A percentile compares a stretch with the other conserved stretches of the same genome.
Conservation (phyloP, 2,888 invertebrate genomes). For the Brassicogethes aeneus region DNA sequence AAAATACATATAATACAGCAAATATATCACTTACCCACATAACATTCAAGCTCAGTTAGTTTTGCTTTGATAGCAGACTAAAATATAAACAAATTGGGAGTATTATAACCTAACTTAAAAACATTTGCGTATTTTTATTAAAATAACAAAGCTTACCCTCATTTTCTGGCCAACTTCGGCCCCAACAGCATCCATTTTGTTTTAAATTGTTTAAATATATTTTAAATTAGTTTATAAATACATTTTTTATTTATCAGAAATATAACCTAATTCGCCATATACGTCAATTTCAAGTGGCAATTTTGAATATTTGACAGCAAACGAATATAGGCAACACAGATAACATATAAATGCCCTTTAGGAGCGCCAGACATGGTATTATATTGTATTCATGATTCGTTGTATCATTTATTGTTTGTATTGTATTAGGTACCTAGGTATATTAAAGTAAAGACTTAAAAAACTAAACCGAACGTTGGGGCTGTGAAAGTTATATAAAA, state of each 20-base stretch:
- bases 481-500: no score
- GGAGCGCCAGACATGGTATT: no score
- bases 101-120: slow-evolving; percentile 8
- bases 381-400: no score
- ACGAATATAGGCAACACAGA: not conserved
- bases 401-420: no score
- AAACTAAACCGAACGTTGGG: no score
- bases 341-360: no score
- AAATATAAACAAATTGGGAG: slow-evolving; percentile 29
- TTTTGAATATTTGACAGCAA: not conserved
- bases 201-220: not conserved
- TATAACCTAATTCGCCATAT: not conserved
- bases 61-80: slow-evolving; percentile 96
- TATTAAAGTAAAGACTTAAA: no score
- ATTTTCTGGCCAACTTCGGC: slow-evolving; percentile 83
- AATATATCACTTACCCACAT: slow-evolving; percentile 61
- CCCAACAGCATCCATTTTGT: slow-evolving; percentile 65
- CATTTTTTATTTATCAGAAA: not conserved
- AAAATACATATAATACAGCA: slow-evolving; percentile 3
- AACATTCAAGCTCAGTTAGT: slow-evolving; percentile 85
- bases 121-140: no score
- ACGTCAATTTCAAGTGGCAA: not conserved
- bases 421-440: no score
- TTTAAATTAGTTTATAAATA: not conserved
- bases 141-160: no score